Evolutionary conservation across 2,113 vertebrate genomes (phyloP), one percentile per base, ranked within the genome.

Genomic region (Arvicanthis niloticus): DNA sequence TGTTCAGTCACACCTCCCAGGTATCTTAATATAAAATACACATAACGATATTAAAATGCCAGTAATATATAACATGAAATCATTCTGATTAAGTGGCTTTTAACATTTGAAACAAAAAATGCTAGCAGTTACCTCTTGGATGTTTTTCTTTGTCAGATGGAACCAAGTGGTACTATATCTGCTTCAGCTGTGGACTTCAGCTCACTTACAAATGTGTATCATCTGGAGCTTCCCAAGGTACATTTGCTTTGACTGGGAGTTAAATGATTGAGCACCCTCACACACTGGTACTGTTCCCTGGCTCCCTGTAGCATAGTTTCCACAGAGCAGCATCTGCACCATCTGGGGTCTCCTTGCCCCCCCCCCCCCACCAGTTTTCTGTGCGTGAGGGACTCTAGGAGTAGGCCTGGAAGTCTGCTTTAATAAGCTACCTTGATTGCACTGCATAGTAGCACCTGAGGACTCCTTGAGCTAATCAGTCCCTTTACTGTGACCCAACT

Each of bases 171-270:
- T 97, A 31, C 75, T 73, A 96, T 84, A 40, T 68, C 42, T 0
- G 85, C 80, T 75, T 80, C 86, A 90, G 96, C 92, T 88, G 91
- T 97, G 37, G 98, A 99, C n/a, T 95, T 98, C 1, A 98, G 98
- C 91, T 93, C 97, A 24, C 99, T 98, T 94, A 98, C 98, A 97
- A 98, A 97, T 17, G 97, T 99, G 88, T 98, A 98, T 75, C 98
- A 99, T 96, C 95, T 99, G 75, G 98, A 99, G 95, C 98, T 99
- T 58, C 98, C 99, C 84, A 99, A 99, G 99, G 99, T 99, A 98
- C 97, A 88, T 94, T 40, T 77, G 37, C 87, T 86, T 81, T 72
- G 67, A 67, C 5, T 51, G n/a, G 65, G 51, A 53, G 2, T 70
- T 45, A 86, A 77, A 48, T 76, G 26, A 13, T 19, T 60, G 40